Percentiles rank a stretch among this genome's conserved stretches.
These are phyloP conservation scores for Caranx ignobilis DNA, from an alignment of 2,113 vertebrate species.

Conservation along the genomic window DNA sequence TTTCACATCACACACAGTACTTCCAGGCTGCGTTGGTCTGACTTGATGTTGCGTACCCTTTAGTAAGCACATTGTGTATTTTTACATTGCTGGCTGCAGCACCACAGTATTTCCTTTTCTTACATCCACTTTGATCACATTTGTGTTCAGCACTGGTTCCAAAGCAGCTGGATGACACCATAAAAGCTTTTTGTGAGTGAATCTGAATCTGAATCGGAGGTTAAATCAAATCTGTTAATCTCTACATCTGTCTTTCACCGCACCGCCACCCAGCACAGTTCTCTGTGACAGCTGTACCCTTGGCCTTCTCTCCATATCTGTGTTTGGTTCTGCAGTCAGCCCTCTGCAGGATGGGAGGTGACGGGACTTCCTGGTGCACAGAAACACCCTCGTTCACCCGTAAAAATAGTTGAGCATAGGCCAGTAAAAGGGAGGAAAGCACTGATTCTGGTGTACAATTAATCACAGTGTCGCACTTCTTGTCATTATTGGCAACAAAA, in stretches of 20 bases:
- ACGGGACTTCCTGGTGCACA: constrained; percentile 29
- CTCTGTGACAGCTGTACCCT: neutral
- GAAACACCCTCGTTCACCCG: neutral
- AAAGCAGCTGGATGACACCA: neutral
- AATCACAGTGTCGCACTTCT: neutral
- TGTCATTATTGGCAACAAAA: neutral
- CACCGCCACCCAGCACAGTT: too few relatives aligned
- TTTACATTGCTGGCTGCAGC: neutral
- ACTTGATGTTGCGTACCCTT: neutral
- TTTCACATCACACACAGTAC: neutral
- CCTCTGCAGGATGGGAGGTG: constrained; percentile 31
- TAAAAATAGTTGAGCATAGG: neutral
- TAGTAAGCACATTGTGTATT: neutral
- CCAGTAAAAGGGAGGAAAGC: neutral
- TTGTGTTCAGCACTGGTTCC: too few relatives aligned
- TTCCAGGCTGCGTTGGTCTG: neutral
- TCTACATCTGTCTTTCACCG: neutral
- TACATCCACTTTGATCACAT: neutral
- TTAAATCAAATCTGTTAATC: neutral
- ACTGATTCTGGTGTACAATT: neutral
- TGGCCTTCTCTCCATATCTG: neutral
- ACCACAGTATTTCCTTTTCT: neutral
- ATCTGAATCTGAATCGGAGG: neutral
- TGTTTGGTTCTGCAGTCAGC: neutral
- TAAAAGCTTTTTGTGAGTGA: neutral